Evolutionary conservation across 2,888 invertebrate species (phyloP).

Genomic region (Bellardia pandia): DNA sequence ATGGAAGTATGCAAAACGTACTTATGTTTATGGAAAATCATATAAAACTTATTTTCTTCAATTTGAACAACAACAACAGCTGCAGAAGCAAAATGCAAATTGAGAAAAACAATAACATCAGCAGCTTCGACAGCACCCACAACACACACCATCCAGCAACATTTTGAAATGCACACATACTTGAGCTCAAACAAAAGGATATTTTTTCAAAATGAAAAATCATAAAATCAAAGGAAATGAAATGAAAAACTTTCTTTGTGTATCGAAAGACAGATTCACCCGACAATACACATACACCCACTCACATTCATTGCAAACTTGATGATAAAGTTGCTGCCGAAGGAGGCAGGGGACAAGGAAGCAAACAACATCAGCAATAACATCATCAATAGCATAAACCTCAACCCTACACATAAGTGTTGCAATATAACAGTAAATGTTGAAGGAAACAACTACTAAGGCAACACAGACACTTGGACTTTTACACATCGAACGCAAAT

Average conservation of each 20-base stretch:
- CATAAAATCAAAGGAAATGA: slow-evolving; percentile 64
- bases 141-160: slow-evolving; percentile 6
- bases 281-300: neutral
- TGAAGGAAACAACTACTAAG: slow-evolving; percentile 19
- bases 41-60: slow-evolving; percentile 47
- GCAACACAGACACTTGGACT: neutral
- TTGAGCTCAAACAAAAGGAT: slow-evolving; percentile 58
- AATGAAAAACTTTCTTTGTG: slow-evolving; percentile 62
- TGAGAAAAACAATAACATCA: slow-evolving; percentile 35
- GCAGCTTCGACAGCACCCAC: slow-evolving; percentile 12
- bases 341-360: slow-evolving; percentile 18
- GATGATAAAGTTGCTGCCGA: neutral
- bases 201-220: slow-evolving; percentile 59
- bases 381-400: slow-evolving; percentile 35
- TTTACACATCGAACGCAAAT: neutral
- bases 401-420: slow-evolving; percentile 34
- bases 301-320: slow-evolving; percentile 11
- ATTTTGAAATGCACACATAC: slow-evolving; percentile 56
- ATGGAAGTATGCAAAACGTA: slow-evolving; percentile 6
- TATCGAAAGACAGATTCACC: slow-evolving; percentile 40
- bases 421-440: slow-evolving; percentile 33
- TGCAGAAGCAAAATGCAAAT: slow-evolving; percentile 6
- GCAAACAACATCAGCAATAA: slow-evolving; percentile 34
- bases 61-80: slow-evolving; percentile 33
- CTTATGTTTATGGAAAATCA: slow-evolving; percentile 33